These are phyloP conservation scores for Seladonia tumulorum DNA, from an alignment of 2,888 invertebrate species.

Conservation along the genomic window DNA sequence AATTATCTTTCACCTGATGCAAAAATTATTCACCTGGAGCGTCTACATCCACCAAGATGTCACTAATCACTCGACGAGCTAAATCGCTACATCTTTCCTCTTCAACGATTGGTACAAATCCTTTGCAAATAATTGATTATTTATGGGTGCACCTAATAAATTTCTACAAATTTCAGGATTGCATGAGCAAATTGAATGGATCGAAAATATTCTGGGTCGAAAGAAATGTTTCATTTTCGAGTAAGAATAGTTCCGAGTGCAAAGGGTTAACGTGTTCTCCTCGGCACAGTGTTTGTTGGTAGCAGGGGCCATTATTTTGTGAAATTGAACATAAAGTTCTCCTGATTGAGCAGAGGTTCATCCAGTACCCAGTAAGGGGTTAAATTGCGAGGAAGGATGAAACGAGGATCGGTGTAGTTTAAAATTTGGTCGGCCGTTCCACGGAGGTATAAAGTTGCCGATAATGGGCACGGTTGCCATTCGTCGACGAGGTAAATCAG, in stretches of 20 bases:
- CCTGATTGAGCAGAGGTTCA: not conserved
- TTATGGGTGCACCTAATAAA: too few species aligned
- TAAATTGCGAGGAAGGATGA: not conserved
- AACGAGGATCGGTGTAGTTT: not conserved
- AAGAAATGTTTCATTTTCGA: not conserved
- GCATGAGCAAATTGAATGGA: too few species aligned
- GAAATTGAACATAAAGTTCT: not conserved
- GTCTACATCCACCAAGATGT: too few species aligned
- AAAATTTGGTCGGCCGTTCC: not conserved
- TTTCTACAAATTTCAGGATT: too few species aligned
- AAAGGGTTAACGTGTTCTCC: not conserved
- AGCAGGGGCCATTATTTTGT: not conserved
- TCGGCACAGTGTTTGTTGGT: not conserved
- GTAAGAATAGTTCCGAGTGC: not conserved
- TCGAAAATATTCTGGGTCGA: too few species aligned
- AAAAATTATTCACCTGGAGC: too few species aligned
- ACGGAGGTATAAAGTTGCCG: not conserved
- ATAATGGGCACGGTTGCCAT: constrained; percentile 39
- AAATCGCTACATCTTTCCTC: too few species aligned
- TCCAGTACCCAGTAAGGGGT: not conserved
- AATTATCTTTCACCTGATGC: too few species aligned
- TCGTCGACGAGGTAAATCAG: constrained; percentile 37
- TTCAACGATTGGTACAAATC: too few species aligned
- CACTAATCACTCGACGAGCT: too few species aligned
- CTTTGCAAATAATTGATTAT: too few species aligned